A percentile compares a stretch with the other conserved stretches of the same genome.
Conservation (phyloP, 2,888 invertebrate species). For the Encarsia formosa region DNA sequence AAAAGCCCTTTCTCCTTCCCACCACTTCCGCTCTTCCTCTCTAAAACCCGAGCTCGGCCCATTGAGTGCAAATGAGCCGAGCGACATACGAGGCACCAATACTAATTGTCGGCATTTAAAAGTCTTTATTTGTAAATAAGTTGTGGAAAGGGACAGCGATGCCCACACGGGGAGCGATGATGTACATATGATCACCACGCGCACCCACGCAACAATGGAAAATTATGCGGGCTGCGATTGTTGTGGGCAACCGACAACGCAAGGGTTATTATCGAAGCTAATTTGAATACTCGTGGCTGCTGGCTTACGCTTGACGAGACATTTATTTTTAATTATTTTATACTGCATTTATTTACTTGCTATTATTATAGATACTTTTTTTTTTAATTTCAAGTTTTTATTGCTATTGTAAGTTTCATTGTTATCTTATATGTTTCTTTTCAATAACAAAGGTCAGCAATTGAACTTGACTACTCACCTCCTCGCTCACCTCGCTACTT, state of each 20-base stretch:
- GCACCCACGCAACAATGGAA: background rate
- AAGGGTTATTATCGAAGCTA: background rate
- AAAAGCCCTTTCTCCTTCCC: too few relatives aligned
- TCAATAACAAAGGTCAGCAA: too few relatives aligned
- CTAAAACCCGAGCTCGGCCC: background rate
- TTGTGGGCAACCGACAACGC: too few relatives aligned
- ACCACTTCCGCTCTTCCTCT: background rate
- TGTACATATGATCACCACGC: background rate
- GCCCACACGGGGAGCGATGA: conserved; percentile 10
- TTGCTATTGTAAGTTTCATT: too few relatives aligned
- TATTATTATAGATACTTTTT: too few relatives aligned
- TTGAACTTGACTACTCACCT: too few relatives aligned
- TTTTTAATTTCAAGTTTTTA: too few relatives aligned
- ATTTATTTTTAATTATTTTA: too few relatives aligned
- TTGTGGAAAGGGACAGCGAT: conserved; percentile 1
- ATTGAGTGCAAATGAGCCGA: conserved; percentile 16
- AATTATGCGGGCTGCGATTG: conserved; percentile 15
- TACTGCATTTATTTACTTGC: too few relatives aligned
- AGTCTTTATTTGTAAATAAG: conserved; percentile 14
- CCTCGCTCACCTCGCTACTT: too few relatives aligned
- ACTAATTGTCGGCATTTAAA: conserved; percentile 8
- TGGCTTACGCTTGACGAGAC: background rate
- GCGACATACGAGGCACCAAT: background rate
- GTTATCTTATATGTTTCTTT: too few relatives aligned
- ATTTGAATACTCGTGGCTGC: conserved; percentile 1